A percentile compares a stretch with the other conserved stretches of the same genome.
These are phyloP conservation scores for Pontoporia blainvillei DNA, from an alignment of 2,113 vertebrate genomes.

Conservation along the genomic window DNA sequence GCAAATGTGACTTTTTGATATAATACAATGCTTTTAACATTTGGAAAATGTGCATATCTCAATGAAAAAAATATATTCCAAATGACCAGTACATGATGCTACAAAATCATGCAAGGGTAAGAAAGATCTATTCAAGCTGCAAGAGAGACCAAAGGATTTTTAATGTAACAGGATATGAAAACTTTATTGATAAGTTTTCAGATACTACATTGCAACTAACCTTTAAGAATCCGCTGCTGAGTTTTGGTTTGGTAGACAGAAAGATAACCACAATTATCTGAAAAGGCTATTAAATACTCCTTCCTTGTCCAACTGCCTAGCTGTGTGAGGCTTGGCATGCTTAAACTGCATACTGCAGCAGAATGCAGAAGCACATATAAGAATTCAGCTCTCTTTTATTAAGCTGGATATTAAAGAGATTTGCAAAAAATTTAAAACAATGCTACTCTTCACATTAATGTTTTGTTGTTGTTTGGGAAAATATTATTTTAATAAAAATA, in stretches of 20 bases:
- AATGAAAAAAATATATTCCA: constrained; percentile 10
- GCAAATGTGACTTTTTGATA: background rate
- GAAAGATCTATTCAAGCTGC: background rate
- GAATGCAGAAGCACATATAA: background rate
- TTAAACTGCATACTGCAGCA: background rate
- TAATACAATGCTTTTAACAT: background rate
- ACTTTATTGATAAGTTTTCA: background rate
- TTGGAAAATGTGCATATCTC: constrained; percentile 4
- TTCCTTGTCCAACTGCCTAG: background rate
- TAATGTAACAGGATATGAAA: background rate
- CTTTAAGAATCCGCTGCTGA: background rate
- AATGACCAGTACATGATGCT: background rate
- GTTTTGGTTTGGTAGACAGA: background rate
- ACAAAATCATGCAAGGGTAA: background rate
- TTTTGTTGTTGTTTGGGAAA: background rate
- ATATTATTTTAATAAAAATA: background rate
- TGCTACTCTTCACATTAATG: background rate
- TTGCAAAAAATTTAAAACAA: background rate
- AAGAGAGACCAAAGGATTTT: background rate
- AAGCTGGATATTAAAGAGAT: background rate
- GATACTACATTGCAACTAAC: background rate
- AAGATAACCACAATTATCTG: background rate
- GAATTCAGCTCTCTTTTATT: background rate
- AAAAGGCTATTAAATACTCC: background rate
- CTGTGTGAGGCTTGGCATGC: background rate